Conservation (phyloP, 2,888 invertebrate genomes). For the Brenthis hecate region DNA sequence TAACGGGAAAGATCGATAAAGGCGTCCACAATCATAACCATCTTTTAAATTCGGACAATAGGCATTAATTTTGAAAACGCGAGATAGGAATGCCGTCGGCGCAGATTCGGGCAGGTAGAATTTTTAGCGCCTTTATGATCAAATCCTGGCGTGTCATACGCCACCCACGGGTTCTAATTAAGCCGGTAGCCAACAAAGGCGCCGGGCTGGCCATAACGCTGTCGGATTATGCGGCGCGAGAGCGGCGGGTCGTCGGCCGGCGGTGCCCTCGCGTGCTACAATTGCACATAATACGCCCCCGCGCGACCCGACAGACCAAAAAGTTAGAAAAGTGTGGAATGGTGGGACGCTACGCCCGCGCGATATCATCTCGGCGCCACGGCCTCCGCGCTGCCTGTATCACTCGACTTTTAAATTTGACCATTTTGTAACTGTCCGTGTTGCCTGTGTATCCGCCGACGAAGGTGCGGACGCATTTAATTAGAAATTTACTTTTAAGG, state of each 20-base stretch:
- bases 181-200: constrained; percentile 79
- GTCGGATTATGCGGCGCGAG: constrained; percentile 72
- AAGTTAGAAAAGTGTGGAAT: constrained; percentile 77
- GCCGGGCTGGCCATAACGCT: constrained; percentile 73
- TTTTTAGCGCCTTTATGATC: constrained; percentile 81
- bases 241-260: constrained; percentile 74
- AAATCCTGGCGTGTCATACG: constrained; percentile 79
- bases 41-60: constrained; percentile 61
- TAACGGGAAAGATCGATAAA: constrained; percentile 34
- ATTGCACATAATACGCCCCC: constrained; percentile 77
- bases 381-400: constrained; percentile 61
- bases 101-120: constrained; percentile 72
- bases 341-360: constrained; percentile 44
- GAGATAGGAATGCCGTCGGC: constrained; percentile 75
- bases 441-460: constrained; percentile 47
- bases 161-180: constrained; percentile 79
- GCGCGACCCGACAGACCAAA: constrained; percentile 70
- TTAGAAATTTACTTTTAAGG: constrained; percentile 69
- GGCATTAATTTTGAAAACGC: constrained; percentile 76
- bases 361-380: constrained; percentile 55
- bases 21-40: constrained; percentile 40
- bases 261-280: constrained; percentile 76
- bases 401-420: constrained; percentile 57
- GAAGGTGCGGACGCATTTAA: constrained; percentile 65
- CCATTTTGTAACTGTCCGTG: constrained; percentile 58